Evolutionary conservation across 2,888 invertebrate species (phyloP).

Genomic region (Hedya salicella): DNA sequence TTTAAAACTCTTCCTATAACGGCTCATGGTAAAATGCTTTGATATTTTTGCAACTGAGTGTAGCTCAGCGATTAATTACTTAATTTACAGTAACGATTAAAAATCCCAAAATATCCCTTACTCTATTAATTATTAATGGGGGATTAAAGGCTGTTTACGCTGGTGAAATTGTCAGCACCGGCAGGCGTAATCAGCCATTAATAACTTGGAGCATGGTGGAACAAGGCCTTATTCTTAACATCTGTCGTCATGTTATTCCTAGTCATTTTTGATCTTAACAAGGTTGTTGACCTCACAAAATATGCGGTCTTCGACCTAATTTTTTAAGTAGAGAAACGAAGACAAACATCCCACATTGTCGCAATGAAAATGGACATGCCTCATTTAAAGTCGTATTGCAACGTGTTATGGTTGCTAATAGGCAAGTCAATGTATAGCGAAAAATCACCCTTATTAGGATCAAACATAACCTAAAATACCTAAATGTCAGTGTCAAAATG

Average conservation of each 20-base stretch:
- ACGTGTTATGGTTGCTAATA: not conserved
- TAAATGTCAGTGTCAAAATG: slow-evolving; percentile 35
- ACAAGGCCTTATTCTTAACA: no score
- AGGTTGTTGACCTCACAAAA: slow-evolving; percentile 23
- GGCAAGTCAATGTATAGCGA: not conserved
- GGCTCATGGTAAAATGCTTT: no score
- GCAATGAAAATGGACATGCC: not conserved
- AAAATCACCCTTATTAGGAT: slow-evolving; percentile 12
- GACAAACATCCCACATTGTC: slow-evolving; percentile 10
- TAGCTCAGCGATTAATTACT: no score
- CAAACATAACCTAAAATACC: slow-evolving; percentile 23
- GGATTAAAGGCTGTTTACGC: no score
- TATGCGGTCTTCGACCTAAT: slow-evolving; percentile 32
- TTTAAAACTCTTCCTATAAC: no score
- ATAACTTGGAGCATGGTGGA: no score
- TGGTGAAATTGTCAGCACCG: no score
- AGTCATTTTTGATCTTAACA: not conserved
- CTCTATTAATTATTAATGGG: no score
- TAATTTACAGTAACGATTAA: no score
- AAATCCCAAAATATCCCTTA: no score
- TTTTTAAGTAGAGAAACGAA: not conserved
- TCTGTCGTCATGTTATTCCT: not conserved
- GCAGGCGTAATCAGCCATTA: no score
- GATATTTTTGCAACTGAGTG: no score
- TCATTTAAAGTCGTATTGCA: not conserved